These are phyloP conservation scores for Decapterus maruadsi DNA, from an alignment of 2,797 vertebrate genomes.

Conservation along the genomic window DNA sequence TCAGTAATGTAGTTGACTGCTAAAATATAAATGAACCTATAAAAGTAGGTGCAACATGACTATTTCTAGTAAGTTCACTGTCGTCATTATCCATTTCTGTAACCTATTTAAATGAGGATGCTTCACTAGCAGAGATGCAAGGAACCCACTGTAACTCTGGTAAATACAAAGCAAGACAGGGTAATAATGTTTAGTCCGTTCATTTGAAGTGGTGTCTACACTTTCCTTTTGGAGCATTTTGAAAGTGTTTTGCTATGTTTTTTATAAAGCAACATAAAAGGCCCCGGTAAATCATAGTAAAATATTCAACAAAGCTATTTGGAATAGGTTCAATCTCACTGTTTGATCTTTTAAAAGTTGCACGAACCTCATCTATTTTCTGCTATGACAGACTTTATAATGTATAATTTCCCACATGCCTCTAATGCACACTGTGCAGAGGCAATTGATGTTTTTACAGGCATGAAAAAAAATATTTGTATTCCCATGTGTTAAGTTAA, in stretches of 20 bases:
- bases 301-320: conserved; percentile 21
- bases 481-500: conserved; percentile 19
- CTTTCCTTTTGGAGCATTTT: conserved; percentile 7
- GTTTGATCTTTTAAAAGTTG: conserved; percentile 17
- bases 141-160: background rate
- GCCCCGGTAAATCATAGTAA: background rate
- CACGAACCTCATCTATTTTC: background rate
- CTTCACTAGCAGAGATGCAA: conserved; percentile 36
- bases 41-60: conserved; percentile 51
- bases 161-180: conserved; percentile 8
- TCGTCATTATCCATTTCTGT: conserved; percentile 48
- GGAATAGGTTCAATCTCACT: background rate
- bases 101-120: conserved; percentile 57
- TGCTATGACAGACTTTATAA: background rate
- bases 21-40: conserved; percentile 51
- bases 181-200: conserved; percentile 25
- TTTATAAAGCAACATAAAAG: conserved; percentile 15
- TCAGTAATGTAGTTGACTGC: conserved; percentile 33
- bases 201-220: conserved; percentile 8
- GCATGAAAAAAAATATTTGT: background rate
- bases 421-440: conserved; percentile 1
- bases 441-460: conserved; percentile 1
- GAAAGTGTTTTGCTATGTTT: conserved; percentile 9
- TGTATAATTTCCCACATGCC: background rate
- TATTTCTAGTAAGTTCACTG: conserved; percentile 55